Conservation (phyloP, 2,797 vertebrate species). For the Alcedo atthis region DNA sequence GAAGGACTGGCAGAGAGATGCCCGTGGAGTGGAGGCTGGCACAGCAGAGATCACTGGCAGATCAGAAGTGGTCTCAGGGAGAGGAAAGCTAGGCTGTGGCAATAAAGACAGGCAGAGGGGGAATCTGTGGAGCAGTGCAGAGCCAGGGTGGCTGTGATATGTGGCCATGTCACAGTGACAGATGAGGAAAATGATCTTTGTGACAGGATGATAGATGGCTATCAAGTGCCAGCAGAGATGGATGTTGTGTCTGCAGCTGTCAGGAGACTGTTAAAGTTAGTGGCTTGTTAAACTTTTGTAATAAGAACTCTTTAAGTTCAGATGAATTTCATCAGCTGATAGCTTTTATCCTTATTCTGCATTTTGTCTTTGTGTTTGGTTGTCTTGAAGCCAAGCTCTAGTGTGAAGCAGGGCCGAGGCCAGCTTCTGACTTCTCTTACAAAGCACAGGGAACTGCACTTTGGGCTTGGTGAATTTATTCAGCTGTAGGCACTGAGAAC, state of each 20-base stretch:
- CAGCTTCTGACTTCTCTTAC: background rate
- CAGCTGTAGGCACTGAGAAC: background rate
- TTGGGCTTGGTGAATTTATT: background rate
- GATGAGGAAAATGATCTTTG: conserved; percentile 50
- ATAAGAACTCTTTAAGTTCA: conserved; percentile 26
- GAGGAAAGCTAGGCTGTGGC: background rate
- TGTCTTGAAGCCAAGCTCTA: background rate
- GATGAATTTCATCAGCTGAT: background rate
- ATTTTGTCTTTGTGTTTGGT: background rate
- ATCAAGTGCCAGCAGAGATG: background rate
- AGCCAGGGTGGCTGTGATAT: background rate
- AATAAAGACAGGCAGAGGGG: background rate
- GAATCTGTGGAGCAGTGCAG: background rate
- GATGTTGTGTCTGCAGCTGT: background rate
- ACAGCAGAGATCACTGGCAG: background rate
- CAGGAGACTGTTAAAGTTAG: conserved; percentile 29
- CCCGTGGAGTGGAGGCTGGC: background rate
- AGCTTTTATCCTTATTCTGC: background rate
- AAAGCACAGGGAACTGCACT: background rate
- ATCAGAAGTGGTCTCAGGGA: background rate
- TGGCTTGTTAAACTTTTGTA: conserved; percentile 32
- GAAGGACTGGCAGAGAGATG: background rate
- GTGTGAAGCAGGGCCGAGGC: background rate
- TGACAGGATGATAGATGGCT: conserved; percentile 36
- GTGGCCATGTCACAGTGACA: conserved; percentile 18